These are phyloP conservation scores for Oconnorella tubifera DNA, from an alignment of 2,888 invertebrate species.

Conservation along the genomic window DNA sequence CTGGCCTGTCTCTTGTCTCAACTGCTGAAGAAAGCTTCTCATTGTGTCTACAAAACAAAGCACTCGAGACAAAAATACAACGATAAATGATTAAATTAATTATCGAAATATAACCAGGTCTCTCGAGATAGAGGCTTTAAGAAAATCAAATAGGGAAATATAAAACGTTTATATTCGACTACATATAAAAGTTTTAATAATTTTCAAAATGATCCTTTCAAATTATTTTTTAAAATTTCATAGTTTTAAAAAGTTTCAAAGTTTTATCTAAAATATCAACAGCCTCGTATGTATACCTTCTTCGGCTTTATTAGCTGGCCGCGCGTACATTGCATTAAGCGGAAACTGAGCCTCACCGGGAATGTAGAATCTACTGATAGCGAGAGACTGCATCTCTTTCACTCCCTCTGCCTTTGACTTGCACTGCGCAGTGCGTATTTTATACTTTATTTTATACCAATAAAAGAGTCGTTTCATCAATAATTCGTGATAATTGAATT, in stretches of 20 bases:
- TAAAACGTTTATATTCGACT: not conserved
- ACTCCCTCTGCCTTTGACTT: conserved; percentile 75
- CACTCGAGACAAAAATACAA: too few relatives aligned
- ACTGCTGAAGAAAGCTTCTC: conserved; percentile 86
- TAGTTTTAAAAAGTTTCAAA: not conserved
- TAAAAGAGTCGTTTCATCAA: too few relatives aligned
- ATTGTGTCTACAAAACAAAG: conserved; percentile 69
- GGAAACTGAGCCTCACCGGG: conserved; percentile 94
- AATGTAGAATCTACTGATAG: conserved; percentile 84
- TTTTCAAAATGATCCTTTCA: not conserved
- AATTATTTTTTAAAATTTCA: not conserved
- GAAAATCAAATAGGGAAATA: not conserved
- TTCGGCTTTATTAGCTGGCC: conserved; percentile 73
- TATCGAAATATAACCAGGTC: too few relatives aligned
- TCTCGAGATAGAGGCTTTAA: too few relatives aligned
- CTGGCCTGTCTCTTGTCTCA: conserved; percentile 89
- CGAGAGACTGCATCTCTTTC: conserved; percentile 94
- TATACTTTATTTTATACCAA: too few relatives aligned
- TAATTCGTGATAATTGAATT: too few relatives aligned
- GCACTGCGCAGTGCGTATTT: conserved; percentile 64
- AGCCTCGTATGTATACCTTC: conserved; percentile 73
- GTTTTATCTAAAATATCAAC: not conserved
- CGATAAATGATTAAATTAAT: too few relatives aligned
- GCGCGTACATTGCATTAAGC: conserved; percentile 89
- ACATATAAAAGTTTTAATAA: not conserved